Conservation (phyloP, 2,113 vertebrate genomes). For the Pituophis catenifer region DNA sequence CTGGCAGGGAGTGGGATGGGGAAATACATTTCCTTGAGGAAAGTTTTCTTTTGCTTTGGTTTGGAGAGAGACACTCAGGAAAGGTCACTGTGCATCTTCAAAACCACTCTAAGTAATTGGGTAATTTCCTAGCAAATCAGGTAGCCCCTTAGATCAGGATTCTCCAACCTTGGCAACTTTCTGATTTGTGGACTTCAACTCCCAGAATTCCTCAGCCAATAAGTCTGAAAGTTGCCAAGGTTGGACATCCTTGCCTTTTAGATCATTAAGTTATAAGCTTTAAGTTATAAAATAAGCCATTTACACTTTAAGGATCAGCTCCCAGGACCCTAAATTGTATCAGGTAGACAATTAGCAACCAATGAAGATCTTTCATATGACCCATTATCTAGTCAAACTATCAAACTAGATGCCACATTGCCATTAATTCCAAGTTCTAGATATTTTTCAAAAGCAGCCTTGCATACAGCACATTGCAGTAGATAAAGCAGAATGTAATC, state of each 20-base stretch:
- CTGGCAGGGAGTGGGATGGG: not conserved
- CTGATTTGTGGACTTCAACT: no score
- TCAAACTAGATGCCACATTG: not conserved
- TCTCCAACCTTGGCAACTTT: no score
- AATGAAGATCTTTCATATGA: not conserved
- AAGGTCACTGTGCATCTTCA: not conserved
- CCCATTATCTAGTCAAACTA: not conserved
- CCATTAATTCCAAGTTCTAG: not conserved
- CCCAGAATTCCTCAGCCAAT: no score
- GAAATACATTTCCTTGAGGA: not conserved
- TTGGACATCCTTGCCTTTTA: not conserved
- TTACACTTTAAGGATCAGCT: not conserved
- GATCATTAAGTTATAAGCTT: not conserved
- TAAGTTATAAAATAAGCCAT: not conserved
- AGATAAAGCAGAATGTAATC: not conserved
- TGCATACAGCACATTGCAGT: not conserved
- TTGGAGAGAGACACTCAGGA: not conserved
- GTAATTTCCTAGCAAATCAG: not conserved
- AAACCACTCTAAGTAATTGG: not conserved
- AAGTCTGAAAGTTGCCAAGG: no score
- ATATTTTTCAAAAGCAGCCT: not conserved
- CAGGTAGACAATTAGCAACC: not conserved
- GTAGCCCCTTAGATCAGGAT: not conserved
- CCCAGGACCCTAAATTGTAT: not conserved
- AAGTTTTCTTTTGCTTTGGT: not conserved